Evolutionary conservation across 2,888 invertebrate genomes (phyloP), one percentile per base, ranked within the genome.

Genomic region (Macaria notata): DNA sequence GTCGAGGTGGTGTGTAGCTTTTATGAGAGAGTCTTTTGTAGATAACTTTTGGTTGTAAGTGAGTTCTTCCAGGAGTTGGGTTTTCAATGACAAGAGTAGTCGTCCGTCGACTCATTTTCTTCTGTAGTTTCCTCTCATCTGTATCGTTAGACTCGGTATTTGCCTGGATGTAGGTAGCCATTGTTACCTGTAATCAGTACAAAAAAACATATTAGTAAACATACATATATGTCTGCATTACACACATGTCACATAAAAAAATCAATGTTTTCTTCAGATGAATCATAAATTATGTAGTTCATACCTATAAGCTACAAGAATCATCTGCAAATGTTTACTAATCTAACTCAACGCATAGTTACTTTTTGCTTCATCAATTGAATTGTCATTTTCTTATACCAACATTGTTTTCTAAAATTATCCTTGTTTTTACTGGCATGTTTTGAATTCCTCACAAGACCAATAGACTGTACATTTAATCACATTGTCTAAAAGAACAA

Each of bases 141-240:
- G 78, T 19, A 41, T 78, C 75, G 52, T 69, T 61, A 9, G 57
- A 51, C 61, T 56, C 61, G 3, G 9, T 19, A 43, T 77, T 76
- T 47, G 75, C 72, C 49, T 64, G 66, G 31, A 69, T 71, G 55
- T 76, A 79, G 56, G 79, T 69, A 62, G 79, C 73, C 41, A 86
- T 67, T 62, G 83, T 81, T 73, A 87, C 78, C 90, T 90, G 88
- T 36, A 88, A 86, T 19, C 19, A 19, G 19, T 9, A 31, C 6
- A 61, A 43, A 54, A 51, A 60, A 48, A 19, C 1, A 39, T 19
- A n/a, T 29, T 4, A 19, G 19, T 19, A 19, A 1, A 19, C 19
- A 19, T 19, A 19, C 2, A 19, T n/a, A 19, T 19, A 1, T 1
- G 19, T 19, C 19, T 19, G 19, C 19, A 19, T 19, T 19, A 19